phyloP scores from a whole-genome alignment of 2,797 vertebrate genomes.

The Erpetoichthys calabaricus region DNA sequence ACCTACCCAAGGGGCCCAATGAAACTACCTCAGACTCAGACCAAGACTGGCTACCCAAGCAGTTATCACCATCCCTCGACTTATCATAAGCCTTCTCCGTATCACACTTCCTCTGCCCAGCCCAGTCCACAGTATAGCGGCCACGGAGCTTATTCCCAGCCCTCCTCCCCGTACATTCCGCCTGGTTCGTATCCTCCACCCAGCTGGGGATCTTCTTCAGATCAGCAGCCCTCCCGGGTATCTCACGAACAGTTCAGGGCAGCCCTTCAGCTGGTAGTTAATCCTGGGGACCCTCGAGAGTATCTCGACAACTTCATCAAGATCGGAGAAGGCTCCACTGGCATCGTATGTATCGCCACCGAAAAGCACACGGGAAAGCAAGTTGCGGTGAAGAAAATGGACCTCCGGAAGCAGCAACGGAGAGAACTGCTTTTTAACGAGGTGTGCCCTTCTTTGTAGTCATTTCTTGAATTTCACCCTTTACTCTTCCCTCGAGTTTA shows the following conservation, averaged over 20 bases:
- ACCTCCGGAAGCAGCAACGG: constrained; percentile 90
- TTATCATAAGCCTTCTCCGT: constrained; percentile 74
- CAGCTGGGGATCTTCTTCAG: constrained; percentile 87
- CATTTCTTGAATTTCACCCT: no score
- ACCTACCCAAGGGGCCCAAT: constrained; percentile 76
- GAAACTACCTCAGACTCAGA: constrained; percentile 91
- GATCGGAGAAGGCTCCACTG: constrained; percentile 94
- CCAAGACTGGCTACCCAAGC: constrained; percentile 68
- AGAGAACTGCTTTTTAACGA: constrained; percentile 95
- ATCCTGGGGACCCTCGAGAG: constrained; percentile 84
- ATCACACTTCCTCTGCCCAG: constrained; percentile 72
- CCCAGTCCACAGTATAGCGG: constrained; percentile 75
- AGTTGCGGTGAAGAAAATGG: constrained; percentile 98
- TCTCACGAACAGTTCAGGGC: constrained; percentile 96
- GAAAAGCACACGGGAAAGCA: constrained; percentile 95
- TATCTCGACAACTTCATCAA: constrained; percentile 96
- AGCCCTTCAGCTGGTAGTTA: constrained; percentile 89
- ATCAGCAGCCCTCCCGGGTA: constrained; percentile 84
- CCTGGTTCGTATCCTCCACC: constrained; percentile 82
- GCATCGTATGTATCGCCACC: constrained; percentile 91
- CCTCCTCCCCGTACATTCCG: constrained; percentile 79
- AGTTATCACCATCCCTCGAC: constrained; percentile 72
- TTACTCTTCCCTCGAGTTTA: not conserved
- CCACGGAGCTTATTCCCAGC: constrained; percentile 73
- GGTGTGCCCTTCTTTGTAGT: constrained; percentile 36